Conservation (phyloP, 2,888 invertebrate species). For the Aspidiotus rigidus region DNA sequence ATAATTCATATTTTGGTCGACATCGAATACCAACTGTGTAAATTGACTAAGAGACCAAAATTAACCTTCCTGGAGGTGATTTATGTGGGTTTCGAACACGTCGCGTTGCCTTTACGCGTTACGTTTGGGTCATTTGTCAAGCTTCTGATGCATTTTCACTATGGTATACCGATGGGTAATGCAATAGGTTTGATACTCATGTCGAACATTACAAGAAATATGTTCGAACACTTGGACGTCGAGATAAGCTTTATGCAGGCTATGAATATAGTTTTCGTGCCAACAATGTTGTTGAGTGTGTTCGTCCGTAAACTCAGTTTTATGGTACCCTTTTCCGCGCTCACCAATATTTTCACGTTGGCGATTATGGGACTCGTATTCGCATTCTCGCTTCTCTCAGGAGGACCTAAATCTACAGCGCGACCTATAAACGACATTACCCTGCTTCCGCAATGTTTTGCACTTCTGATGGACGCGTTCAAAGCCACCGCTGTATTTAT, state of each 20-base stretch:
- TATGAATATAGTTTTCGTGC: background rate
- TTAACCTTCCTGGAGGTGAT: conserved; percentile 19
- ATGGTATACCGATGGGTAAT: conserved; percentile 9
- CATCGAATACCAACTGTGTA: conserved; percentile 23
- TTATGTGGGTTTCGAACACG: conserved; percentile 3
- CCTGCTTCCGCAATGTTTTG: conserved; percentile 83
- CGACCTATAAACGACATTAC: background rate
- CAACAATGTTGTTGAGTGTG: background rate
- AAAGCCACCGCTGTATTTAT: conserved; percentile 88
- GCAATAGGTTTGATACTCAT: conserved; percentile 8
- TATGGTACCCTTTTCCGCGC: conserved; percentile 12
- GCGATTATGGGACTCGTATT: background rate
- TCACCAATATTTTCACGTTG: conserved; percentile 3
- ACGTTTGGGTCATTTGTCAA: background rate
- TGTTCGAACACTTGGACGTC: background rate
- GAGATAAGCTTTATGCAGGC: background rate
- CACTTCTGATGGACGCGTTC: conserved; percentile 87
- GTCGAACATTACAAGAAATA: background rate
- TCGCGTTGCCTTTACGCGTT: background rate
- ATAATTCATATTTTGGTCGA: conserved; percentile 7
- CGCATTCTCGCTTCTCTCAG: background rate
- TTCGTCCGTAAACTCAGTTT: conserved; percentile 2
- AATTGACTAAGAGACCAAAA: conserved; percentile 5
- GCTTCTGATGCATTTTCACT: conserved; percentile 12
- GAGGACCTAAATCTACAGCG: background rate